Base-by-base conservation (phyloP, 2,888 invertebrate genomes). In the Chymomyza fuscimana region DNA sequence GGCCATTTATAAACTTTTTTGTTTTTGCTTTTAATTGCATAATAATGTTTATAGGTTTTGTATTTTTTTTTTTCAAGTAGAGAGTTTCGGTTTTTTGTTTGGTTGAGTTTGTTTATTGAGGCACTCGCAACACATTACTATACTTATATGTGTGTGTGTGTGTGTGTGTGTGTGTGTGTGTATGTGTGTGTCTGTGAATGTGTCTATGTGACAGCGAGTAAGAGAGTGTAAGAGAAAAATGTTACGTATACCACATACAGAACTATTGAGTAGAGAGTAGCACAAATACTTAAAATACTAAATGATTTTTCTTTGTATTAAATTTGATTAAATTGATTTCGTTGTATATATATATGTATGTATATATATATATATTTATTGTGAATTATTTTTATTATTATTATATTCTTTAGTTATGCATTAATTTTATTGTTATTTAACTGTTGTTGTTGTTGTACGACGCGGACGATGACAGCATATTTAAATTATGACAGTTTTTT, bases 71-170 rank as follows among this genome's bases (percentile, higher is more conserved):
- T n/a, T 67, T 73, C 68, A 65, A 51, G 60, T 46, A 46, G 40
- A 12, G 10, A 15, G 54, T 54, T 54, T 54, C 19, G 5, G 9
- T 10, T 29, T 6, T 61, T 61, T 61, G 1, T 40, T 40, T 29
- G 60, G 16, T 60, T 60, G 2, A 1, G 16, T 19, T 5, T 19
- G 22, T 19, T 58, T 7, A 50, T 65, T 67, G 60, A 67, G 79
- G 74, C 73, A 79, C 72, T 78, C 79, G 86, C 80, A 84, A 84
- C 86, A 84, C 83, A 77, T 84, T 84, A 84, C 83, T 83, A 84
- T 84, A 84, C 83, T 86, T 83, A 83, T 84, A 86, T 86, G 69
- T 59, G 12, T 25, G 29, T 29, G 12, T 29, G 51, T 15, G 16
- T 4, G n/a, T 51, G 16, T 10, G 16, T 71, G 62, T 61, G 12